phyloP scores from a whole-genome alignment of 2,888 invertebrate species.

The Erebia epiphron region DNA sequence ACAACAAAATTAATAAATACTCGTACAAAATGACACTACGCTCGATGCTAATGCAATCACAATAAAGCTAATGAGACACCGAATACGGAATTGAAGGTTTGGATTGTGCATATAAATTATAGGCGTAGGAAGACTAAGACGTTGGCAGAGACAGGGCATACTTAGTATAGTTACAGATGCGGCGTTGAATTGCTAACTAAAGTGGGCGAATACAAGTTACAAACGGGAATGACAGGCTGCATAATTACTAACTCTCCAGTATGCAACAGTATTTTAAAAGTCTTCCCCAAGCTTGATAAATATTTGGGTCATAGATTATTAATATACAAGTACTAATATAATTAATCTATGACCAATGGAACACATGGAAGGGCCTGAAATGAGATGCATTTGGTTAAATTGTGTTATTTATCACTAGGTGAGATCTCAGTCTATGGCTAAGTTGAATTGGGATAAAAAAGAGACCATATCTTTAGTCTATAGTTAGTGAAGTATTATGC shows the following conservation, averaged over 20 bases:
- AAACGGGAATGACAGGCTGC: constrained; percentile 17
- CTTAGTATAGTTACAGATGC: neutral
- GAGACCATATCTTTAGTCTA: too few relatives aligned
- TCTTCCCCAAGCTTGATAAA: neutral
- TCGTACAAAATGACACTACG: neutral
- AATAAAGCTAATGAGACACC: constrained; percentile 48
- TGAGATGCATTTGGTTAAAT: too few relatives aligned
- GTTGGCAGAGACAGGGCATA: constrained; percentile 13
- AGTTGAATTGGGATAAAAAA: too few relatives aligned
- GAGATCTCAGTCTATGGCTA: too few relatives aligned
- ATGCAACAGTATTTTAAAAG: neutral
- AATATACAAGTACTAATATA: too few relatives aligned
- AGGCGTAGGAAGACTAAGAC: constrained; percentile 55
- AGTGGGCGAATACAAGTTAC: constrained; percentile 22
- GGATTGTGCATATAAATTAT: constrained; percentile 61
- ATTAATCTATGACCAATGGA: too few relatives aligned
- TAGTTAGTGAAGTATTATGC: too few relatives aligned
- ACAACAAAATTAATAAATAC: neutral
- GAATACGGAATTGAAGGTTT: constrained; percentile 59
- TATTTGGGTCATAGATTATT: too few relatives aligned
- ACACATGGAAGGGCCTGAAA: too few relatives aligned
- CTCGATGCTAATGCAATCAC: constrained; percentile 43
- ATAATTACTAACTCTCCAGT: constrained; percentile 1
- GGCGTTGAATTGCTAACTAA: constrained; percentile 4
- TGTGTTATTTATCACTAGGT: too few relatives aligned